A percentile compares a stretch with the other conserved stretches of the same genome.
Evolutionary conservation across 2,113 vertebrate species (phyloP).

Genomic region (Ia io): DNA sequence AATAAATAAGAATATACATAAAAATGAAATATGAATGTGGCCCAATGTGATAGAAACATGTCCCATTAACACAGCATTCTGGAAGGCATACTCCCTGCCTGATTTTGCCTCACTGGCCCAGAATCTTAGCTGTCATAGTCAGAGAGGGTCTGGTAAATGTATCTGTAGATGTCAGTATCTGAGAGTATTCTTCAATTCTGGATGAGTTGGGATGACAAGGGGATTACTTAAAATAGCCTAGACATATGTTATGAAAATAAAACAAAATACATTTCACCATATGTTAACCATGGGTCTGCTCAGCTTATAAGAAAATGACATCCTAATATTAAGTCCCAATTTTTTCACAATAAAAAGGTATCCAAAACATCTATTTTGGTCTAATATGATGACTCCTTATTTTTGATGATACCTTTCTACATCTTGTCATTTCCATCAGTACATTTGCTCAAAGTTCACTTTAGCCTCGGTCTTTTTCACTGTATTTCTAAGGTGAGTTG

Average conservation of each 20-base stretch:
- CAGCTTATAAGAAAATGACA: neutral
- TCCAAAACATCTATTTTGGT: neutral
- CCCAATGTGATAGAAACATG: neutral
- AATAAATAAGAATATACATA: neutral
- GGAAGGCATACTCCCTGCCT: neutral
- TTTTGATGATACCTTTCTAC: neutral
- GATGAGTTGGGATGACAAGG: neutral
- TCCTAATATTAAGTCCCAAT: neutral
- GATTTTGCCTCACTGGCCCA: neutral
- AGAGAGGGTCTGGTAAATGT: neutral
- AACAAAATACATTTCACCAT: neutral
- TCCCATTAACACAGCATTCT: neutral
- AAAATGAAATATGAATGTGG: neutral
- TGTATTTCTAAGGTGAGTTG: constrained; percentile 16
- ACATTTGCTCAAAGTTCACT: neutral
- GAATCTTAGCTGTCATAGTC: neutral
- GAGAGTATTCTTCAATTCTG: neutral
- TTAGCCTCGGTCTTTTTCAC: neutral
- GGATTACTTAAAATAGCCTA: neutral
- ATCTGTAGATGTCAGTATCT: neutral
- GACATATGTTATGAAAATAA: neutral
- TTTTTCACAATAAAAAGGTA: neutral
- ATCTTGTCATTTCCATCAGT: neutral
- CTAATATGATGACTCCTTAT: neutral
- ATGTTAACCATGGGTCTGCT: neutral